These are phyloP conservation scores for Anarhynchus alexandrinus DNA, from an alignment of 2,113 vertebrate species.

Conservation along the genomic window DNA sequence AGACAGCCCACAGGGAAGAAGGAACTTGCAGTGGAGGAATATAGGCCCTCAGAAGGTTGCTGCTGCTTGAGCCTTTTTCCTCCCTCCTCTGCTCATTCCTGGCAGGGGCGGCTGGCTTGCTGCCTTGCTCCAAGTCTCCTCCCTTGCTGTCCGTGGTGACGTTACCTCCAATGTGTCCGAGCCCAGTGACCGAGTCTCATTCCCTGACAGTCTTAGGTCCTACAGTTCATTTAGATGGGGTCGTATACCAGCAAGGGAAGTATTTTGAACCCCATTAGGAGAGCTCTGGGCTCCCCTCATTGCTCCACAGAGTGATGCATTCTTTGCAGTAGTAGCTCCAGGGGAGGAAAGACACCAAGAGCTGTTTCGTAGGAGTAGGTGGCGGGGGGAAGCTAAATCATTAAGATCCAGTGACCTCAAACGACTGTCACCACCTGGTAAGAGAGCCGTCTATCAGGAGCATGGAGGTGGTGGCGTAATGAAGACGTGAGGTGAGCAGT, in stretches of 20 bases:
- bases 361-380: neutral
- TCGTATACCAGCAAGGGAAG: neutral
- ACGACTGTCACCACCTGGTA: neutral
- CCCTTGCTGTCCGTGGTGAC: neutral
- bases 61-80: neutral
- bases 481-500: neutral
- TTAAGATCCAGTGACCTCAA: neutral
- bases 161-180: rapidly evolving
- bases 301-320: neutral
- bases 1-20: neutral
- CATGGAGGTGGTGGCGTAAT: neutral
- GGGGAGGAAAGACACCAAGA: neutral
- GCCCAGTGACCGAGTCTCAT: neutral
- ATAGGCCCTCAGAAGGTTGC: neutral
- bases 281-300: rapidly evolving
- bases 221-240: neutral
- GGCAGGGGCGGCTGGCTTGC: neutral
- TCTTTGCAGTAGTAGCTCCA: neutral
- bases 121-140: rapidly evolving
- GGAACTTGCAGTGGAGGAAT: neutral
- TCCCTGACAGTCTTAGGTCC: neutral
- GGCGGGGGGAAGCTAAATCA: neutral
- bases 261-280: neutral
- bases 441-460: neutral
- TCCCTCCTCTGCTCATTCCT: neutral